Percentiles rank a stretch among this genome's conserved stretches.
Conservation (phyloP, 1,140 invertebrate genomes). For the Bemisia tabaci region DNA sequence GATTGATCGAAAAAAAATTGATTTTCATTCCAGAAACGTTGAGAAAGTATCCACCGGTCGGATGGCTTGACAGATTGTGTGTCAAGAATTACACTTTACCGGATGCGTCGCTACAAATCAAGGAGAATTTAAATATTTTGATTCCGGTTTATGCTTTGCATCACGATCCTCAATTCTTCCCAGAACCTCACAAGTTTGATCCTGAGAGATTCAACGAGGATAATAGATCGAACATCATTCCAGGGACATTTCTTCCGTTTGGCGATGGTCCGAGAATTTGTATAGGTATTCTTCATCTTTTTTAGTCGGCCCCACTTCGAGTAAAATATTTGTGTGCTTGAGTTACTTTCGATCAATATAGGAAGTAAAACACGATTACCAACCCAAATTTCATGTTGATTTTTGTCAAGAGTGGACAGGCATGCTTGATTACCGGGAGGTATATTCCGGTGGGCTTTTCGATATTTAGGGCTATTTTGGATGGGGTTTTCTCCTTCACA, state of each 20-base stretch:
- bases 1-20: no score
- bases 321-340: no score
- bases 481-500: no score
- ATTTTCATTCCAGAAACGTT: slow-evolving; percentile 36
- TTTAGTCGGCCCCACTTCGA: no score
- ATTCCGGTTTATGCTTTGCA: slow-evolving; percentile 47
- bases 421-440: no score
- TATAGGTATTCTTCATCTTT: slow-evolving; percentile 40
- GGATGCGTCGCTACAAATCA: slow-evolving; percentile 32
- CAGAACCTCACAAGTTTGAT: slow-evolving; percentile 48
- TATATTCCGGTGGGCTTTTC: no score
- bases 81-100: slow-evolving; percentile 36
- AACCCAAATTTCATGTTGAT: no score
- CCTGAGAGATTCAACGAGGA: slow-evolving; percentile 37
- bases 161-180: slow-evolving; percentile 42
- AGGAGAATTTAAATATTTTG: slow-evolving; percentile 34
- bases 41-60: slow-evolving; percentile 40
- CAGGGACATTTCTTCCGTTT: slow-evolving; percentile 45
- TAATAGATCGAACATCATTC: slow-evolving; percentile 18
- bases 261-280: slow-evolving; percentile 52
- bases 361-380: no score
- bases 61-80: slow-evolving; percentile 35
- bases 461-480: no score
- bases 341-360: no score
- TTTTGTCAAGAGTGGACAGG: no score